Evolutionary conservation across 2,797 vertebrate genomes (phyloP).

Genomic region (Pseudochromis fuscus): DNA sequence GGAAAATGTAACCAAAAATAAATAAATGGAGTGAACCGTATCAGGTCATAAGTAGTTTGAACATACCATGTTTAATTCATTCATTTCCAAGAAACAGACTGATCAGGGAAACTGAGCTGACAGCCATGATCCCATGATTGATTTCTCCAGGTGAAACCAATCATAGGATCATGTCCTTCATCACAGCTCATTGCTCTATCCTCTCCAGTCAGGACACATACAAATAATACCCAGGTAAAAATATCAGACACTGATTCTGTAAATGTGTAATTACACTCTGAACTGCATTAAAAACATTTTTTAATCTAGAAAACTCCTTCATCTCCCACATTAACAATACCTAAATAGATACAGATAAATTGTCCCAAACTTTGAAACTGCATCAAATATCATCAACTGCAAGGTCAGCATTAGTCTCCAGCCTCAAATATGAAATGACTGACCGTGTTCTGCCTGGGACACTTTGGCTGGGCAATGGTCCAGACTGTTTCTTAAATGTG

Average conservation of each 20-base stretch:
- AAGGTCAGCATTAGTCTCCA: slow-evolving; percentile 42
- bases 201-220: background rate
- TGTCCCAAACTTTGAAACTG: slow-evolving; percentile 30
- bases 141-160: slow-evolving; percentile 4
- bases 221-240: background rate
- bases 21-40: background rate
- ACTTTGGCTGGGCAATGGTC: slow-evolving; percentile 46
- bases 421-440: slow-evolving; percentile 45
- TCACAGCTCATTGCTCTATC: no score
- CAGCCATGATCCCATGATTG: background rate
- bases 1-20: no score
- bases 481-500: slow-evolving; percentile 48
- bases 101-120: background rate
- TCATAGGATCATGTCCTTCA: no score
- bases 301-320: background rate
- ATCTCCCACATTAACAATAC: background rate
- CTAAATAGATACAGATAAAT: slow-evolving; percentile 4
- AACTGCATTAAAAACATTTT: no score
- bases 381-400: slow-evolving; percentile 33
- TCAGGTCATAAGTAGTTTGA: no score
- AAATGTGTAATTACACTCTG: no score
- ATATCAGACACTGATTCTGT: no score
- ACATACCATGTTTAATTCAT: background rate
- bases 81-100: background rate
- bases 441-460: slow-evolving; percentile 27